Percentiles rank a stretch among this genome's conserved stretches.
Evolutionary conservation across 2,888 invertebrate species (phyloP).

Genomic region (Hetaerina titia): DNA sequence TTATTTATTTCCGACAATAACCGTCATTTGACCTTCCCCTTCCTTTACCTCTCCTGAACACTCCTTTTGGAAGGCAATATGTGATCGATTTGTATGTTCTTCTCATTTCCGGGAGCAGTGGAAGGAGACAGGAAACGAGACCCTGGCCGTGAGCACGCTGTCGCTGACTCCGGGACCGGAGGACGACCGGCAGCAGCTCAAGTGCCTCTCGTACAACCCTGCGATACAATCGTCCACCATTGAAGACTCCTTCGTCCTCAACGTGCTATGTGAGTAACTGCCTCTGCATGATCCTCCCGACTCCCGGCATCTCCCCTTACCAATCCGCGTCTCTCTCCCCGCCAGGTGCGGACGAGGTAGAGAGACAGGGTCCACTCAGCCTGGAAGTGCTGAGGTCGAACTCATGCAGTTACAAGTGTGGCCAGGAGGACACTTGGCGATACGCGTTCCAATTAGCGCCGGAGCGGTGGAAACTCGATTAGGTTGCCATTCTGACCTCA

Average conservation of each 20-base stretch:
- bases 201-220: slow-evolving; percentile 92
- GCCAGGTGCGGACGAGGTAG: neutral
- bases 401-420: neutral
- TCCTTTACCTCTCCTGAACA: neutral
- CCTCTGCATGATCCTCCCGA: neutral
- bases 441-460: neutral
- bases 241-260: slow-evolving; percentile 87
- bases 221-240: slow-evolving; percentile 86
- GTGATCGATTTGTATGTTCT: neutral
- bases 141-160: slow-evolving; percentile 86
- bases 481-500: neutral
- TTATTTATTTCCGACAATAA: neutral
- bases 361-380: neutral
- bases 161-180: slow-evolving; percentile 90
- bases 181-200: slow-evolving; percentile 90
- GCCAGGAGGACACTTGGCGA: neutral
- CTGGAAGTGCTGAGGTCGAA: neutral
- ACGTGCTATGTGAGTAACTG: slow-evolving; percentile 91
- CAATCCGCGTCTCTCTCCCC: no score
- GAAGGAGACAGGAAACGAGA: slow-evolving; percentile 83
- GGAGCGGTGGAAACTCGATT: neutral
- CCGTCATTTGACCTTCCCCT: neutral
- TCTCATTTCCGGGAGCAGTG: slow-evolving; percentile 51
- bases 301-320: no score
- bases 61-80: neutral